A percentile compares a stretch with the other conserved stretches of the same genome.
Evolutionary conservation across 2,797 vertebrate genomes (phyloP).

Genomic region (Todus mexicanus): DNA sequence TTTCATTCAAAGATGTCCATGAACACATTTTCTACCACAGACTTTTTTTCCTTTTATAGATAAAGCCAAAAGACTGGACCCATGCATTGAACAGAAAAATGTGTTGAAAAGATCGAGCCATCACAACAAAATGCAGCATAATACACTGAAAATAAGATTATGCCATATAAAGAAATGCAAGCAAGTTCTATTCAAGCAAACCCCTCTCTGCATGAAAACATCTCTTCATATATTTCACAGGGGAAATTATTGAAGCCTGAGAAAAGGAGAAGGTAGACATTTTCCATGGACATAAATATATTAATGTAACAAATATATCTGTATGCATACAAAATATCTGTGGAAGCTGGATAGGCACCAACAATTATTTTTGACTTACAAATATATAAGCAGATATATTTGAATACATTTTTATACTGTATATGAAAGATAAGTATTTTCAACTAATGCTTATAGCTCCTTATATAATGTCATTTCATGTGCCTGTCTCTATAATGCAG

Average conservation of each 20-base stretch:
- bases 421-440: neutral
- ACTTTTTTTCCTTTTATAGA: neutral
- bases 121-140: conserved; percentile 4
- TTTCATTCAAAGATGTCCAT: neutral
- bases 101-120: neutral
- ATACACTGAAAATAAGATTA: conserved; percentile 35
- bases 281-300: neutral
- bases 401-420: neutral
- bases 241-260: conserved; percentile 18
- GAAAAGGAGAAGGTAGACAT: neutral
- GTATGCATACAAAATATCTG: neutral
- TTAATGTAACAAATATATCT: neutral
- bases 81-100: neutral
- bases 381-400: neutral
- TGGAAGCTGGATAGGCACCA: neutral
- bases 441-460: neutral
- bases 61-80: conserved; percentile 14
- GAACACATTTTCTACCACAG: neutral
- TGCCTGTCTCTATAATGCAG: neutral
- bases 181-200: neutral
- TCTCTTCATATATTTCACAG: conserved; percentile 1
- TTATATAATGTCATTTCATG: neutral
- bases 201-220: neutral
- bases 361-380: conserved; percentile 2
- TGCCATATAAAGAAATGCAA: neutral